Conservation (phyloP, 1,140 invertebrate species). For the Lamellibrachia luymesi region DNA sequence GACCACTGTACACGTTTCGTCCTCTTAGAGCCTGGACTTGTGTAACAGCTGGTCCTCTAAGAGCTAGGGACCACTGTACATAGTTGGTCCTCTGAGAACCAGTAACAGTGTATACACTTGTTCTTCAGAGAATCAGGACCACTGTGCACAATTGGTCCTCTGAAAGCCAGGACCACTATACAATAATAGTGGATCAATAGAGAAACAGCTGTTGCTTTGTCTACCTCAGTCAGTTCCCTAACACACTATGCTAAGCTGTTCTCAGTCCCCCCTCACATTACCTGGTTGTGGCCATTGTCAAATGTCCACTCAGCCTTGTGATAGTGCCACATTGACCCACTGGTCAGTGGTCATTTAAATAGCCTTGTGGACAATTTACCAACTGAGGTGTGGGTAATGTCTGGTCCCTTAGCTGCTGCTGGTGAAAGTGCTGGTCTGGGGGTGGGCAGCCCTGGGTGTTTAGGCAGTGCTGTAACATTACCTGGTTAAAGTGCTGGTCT, state of each 20-base stretch:
- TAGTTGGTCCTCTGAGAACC: not conserved
- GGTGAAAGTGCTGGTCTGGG: not conserved
- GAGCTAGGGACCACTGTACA: not conserved
- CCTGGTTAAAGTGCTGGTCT: too few species aligned
- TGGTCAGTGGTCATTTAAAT: not conserved
- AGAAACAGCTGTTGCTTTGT: not conserved
- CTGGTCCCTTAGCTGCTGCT: not conserved
- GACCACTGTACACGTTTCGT: too few species aligned
- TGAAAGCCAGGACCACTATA: too few species aligned
- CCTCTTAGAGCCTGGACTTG: too few species aligned
- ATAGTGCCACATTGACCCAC: not conserved
- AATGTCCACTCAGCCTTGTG: not conserved
- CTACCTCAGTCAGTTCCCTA: not conserved
- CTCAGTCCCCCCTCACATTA: not conserved
- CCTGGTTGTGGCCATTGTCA: not conserved
- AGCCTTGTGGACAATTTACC: not conserved
- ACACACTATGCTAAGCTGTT: not conserved
- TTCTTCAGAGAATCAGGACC: not conserved
- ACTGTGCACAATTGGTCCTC: not conserved
- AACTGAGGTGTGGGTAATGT: not conserved
- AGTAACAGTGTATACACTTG: not conserved
- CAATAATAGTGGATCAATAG: not conserved
- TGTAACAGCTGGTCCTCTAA: not conserved
- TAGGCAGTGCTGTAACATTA: too few species aligned
- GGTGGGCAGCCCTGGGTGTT: not conserved